A percentile compares a stretch with the other conserved stretches of the same genome.
These are phyloP conservation scores for Blomia tropicalis DNA, from an alignment of 2,888 invertebrate genomes.

Conservation along the genomic window DNA sequence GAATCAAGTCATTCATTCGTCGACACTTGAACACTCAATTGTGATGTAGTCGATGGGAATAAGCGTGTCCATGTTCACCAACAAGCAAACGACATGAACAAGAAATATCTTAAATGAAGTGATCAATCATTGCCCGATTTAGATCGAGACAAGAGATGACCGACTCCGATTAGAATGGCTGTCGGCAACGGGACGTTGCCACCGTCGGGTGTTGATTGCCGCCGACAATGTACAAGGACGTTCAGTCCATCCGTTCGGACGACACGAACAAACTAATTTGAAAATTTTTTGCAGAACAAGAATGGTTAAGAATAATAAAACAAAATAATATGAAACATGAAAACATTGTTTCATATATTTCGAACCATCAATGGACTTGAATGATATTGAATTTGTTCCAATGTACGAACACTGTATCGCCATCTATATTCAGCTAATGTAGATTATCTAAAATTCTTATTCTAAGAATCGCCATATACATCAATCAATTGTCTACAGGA, in stretches of 20 bases:
- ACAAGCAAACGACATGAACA: too few relatives aligned
- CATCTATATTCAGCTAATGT: too few relatives aligned
- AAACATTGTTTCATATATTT: too few relatives aligned
- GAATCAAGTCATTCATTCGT: neutral
- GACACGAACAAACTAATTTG: neutral
- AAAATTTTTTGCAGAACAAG: too few relatives aligned
- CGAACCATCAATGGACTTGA: too few relatives aligned
- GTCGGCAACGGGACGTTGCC: neutral
- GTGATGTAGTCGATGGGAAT: neutral
- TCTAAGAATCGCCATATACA: too few relatives aligned
- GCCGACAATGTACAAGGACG: neutral
- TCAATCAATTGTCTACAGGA: too few relatives aligned
- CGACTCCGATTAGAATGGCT: constrained; percentile 6
- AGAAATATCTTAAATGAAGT: constrained; percentile 17
- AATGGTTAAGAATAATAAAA: too few relatives aligned
- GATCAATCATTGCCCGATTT: constrained; percentile 16
- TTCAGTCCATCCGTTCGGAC: neutral
- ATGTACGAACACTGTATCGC: too few relatives aligned
- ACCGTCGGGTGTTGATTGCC: neutral
- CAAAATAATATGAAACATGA: too few relatives aligned
- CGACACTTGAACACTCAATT: neutral
- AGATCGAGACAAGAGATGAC: constrained; percentile 11
- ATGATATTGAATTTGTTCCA: too few relatives aligned
- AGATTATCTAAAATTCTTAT: too few relatives aligned
- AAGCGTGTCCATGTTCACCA: neutral